These are phyloP conservation scores for Atherix ibis DNA, from an alignment of 2,888 invertebrate genomes.

Conservation along the genomic window DNA sequence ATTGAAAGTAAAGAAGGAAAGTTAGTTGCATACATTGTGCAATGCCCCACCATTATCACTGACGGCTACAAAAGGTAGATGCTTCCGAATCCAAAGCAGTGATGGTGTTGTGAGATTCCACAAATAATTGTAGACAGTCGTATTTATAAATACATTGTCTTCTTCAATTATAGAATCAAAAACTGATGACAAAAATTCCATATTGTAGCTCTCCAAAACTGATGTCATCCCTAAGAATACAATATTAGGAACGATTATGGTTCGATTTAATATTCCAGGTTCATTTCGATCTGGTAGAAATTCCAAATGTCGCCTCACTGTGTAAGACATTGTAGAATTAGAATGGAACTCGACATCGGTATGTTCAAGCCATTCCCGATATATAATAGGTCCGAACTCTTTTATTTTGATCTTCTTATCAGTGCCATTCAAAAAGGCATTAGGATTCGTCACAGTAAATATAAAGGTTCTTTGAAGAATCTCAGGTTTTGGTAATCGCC, in stretches of 20 bases:
- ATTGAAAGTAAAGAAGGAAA: constrained; percentile 1
- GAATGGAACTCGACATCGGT: constrained; percentile 13
- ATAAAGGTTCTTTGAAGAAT: constrained; percentile 47
- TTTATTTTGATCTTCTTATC: constrained; percentile 47
- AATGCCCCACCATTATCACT: constrained; percentile 48
- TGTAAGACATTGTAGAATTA: constrained; percentile 33
- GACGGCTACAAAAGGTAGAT: constrained; percentile 45
- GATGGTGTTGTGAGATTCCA: constrained; percentile 52
- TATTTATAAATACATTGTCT: constrained; percentile 36
- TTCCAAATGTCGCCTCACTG: constrained; percentile 37
- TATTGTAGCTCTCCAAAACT: constrained; percentile 38
- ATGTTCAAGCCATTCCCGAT: constrained; percentile 12
- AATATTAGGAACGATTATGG: constrained; percentile 28
- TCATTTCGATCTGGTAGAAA: constrained; percentile 42
- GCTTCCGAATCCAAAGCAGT: constrained; percentile 36
- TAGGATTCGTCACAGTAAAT: constrained; percentile 62
- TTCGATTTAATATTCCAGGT: constrained; percentile 38
- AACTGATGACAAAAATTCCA: constrained; percentile 37
- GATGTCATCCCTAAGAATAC: constrained; percentile 40
- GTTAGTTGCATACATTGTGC: constrained; percentile 36
- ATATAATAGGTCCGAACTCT: constrained; percentile 48
- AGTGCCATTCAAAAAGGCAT: constrained; percentile 45
- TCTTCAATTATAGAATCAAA: constrained; percentile 38
- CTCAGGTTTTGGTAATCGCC: constrained; percentile 45
- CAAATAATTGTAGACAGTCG: constrained; percentile 43